Conservation (phyloP, 2,888 invertebrate genomes). For the Lymantria monacha region DNA sequence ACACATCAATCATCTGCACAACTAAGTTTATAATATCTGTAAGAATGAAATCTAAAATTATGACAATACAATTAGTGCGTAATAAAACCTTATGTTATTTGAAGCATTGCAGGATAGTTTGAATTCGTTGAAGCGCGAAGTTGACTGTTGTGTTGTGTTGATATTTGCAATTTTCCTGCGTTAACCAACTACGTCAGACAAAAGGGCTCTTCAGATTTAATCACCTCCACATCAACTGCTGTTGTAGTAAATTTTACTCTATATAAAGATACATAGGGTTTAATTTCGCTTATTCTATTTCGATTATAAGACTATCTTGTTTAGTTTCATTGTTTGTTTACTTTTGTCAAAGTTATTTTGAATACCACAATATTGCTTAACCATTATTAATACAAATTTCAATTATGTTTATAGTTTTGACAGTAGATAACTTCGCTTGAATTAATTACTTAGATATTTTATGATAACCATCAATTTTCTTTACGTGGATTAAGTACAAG, state of each 20-base stretch:
- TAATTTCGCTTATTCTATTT: constrained; percentile 13
- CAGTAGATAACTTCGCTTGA: no score
- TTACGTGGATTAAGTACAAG: no score
- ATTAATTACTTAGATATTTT: no score
- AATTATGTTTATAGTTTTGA: no score
- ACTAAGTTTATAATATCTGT: no score
- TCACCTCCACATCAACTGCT: constrained; percentile 25
- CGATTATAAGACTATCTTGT: not conserved
- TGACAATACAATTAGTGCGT: no score
- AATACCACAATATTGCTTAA: not conserved
- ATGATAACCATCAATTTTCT: no score
- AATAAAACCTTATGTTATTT: no score
- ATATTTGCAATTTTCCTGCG: constrained; percentile 41
- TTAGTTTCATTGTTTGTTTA: constrained; percentile 14
- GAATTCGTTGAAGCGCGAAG: constrained; percentile 27
- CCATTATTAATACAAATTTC: not conserved
- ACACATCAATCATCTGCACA: no score
- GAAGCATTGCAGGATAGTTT: not conserved
- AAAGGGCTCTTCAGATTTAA: constrained; percentile 33
- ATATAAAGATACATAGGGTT: constrained; percentile 16
- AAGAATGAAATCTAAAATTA: no score
- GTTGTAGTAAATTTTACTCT: constrained; percentile 21
- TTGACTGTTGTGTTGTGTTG: constrained; percentile 43
- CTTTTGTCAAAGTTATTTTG: constrained; percentile 9
- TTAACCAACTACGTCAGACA: constrained; percentile 31